Conservation (phyloP, 2,113 vertebrate species). For the Abramis brama region DNA sequence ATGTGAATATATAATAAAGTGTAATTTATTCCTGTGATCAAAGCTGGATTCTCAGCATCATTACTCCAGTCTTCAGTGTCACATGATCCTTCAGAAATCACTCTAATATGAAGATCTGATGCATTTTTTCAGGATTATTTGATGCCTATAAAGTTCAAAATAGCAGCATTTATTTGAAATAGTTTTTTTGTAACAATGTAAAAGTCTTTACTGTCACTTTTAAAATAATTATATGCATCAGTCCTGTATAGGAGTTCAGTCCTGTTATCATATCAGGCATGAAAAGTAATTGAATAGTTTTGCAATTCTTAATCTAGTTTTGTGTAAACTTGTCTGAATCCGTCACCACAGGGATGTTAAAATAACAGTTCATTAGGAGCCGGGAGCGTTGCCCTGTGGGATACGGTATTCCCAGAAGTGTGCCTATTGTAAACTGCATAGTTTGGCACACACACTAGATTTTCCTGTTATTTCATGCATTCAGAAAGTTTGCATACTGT, state of each 20-base stretch:
- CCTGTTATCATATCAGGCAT: not conserved
- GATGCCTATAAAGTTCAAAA: not conserved
- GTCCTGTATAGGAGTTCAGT: not conserved
- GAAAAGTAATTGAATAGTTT: not conserved
- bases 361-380: not conserved
- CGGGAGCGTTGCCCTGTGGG: not conserved
- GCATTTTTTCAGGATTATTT: not conserved
- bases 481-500: not conserved
- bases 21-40: not conserved
- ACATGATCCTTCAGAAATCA: not conserved
- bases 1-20: not conserved
- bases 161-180: not conserved
- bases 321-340: not conserved
- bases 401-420: not conserved
- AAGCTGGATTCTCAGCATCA: not conserved
- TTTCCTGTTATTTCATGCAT: not conserved
- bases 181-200: not conserved
- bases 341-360: not conserved
- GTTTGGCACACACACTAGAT: not conserved
- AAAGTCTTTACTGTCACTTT: not conserved
- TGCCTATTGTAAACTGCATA: not conserved
- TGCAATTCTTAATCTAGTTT: not conserved
- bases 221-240: not conserved
- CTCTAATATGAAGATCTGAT: not conserved
- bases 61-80: not conserved